Conservation (phyloP, 2,797 vertebrate genomes). For the Emys orbicularis region DNA sequence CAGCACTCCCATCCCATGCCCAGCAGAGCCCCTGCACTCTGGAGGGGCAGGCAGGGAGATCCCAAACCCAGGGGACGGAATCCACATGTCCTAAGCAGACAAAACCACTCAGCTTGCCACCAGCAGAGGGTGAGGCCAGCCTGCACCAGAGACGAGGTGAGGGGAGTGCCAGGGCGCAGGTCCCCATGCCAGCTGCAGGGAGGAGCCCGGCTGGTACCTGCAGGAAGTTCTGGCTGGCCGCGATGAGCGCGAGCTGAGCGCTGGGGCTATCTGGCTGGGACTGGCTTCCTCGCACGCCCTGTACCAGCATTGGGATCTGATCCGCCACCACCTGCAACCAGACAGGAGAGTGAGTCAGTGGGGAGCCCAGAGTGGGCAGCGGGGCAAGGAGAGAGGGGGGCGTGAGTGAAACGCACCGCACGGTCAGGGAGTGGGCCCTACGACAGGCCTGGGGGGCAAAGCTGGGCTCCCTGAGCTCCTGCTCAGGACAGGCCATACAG, state of each 20-base stretch:
- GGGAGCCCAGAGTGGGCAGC: neutral
- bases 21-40: neutral
- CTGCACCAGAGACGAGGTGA: neutral
- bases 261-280: conserved; percentile 97
- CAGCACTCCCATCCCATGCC: fast-evolving
- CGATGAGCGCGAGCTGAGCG: conserved; percentile 94
- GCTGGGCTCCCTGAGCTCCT: too few species aligned
- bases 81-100: neutral
- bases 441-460: neutral
- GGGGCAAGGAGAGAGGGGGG: neutral
- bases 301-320: conserved; percentile 97
- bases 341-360: neutral
- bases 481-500: neutral
- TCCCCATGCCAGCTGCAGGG: neutral
- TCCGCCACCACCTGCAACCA: conserved; percentile 91
- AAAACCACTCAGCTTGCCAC: neutral
- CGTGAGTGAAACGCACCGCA: too few species aligned
- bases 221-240: conserved; percentile 96
- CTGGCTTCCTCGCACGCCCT: conserved; percentile 96
- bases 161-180: neutral
- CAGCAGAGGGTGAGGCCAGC: neutral
- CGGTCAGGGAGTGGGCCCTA: too few species aligned
- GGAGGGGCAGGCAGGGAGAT: neutral
- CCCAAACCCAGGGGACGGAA: neutral
- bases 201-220: conserved; percentile 81